Evolutionary conservation across 1,140 invertebrate species (phyloP).

Genomic region (Plodia interpunctella): DNA sequence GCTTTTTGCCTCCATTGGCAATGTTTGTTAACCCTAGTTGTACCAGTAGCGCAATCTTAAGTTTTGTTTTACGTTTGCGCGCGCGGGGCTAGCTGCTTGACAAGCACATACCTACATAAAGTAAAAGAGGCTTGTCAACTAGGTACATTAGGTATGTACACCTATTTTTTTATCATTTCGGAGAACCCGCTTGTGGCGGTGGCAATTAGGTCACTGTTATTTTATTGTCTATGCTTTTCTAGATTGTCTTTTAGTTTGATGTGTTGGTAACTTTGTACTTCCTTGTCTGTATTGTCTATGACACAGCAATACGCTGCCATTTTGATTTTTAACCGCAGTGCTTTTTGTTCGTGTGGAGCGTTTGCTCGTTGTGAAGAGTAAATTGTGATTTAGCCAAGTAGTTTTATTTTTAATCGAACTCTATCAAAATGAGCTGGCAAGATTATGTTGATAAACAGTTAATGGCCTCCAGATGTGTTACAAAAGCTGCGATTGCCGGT

Average conservation of each 20-base stretch:
- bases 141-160: too few species aligned
- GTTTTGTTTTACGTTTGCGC: too few species aligned
- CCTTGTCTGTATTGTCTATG: constrained; percentile 66
- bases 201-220: too few species aligned
- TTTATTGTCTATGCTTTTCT: constrained; percentile 1
- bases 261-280: constrained; percentile 51
- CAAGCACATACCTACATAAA: too few species aligned
- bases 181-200: too few species aligned
- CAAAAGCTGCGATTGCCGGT: constrained; percentile 95
- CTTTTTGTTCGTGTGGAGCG: constrained; percentile 76
- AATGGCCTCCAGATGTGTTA: constrained; percentile 93
- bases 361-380: constrained; percentile 70
- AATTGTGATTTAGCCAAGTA: constrained; percentile 70
- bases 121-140: too few species aligned
- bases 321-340: constrained; percentile 76
- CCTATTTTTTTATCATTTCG: too few species aligned
- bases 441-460: constrained; percentile 98
- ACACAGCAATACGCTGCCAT: constrained; percentile 63
- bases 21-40: too few species aligned
- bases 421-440: constrained; percentile 94
- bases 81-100: too few species aligned
- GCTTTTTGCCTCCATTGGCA: too few species aligned
- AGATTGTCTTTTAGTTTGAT: neutral
- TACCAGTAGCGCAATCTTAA: too few species aligned
- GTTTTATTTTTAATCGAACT: constrained; percentile 74